A percentile compares a stretch with the other conserved stretches of the same genome.
phyloP scores from a whole-genome alignment of 2,113 vertebrate species.

The Riparia riparia region DNA sequence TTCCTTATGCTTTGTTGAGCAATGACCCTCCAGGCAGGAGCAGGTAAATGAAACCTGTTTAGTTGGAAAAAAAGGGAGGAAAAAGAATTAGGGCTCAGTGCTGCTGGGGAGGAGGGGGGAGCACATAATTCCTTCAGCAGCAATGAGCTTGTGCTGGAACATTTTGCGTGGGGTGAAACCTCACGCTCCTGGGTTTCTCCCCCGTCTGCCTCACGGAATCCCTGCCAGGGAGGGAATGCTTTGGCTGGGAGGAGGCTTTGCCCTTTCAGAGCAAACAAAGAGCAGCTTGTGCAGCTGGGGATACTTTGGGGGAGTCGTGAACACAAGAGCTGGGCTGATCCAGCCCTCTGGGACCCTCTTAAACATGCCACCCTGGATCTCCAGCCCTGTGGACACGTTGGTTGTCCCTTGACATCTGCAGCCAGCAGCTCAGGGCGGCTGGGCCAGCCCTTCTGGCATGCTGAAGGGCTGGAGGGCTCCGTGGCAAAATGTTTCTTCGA shows the following conservation, averaged over 20 bases:
- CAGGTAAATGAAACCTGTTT: accelerated
- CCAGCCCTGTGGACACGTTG: accelerated
- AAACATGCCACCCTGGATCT: accelerated
- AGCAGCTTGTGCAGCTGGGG: neutral
- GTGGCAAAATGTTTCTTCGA: accelerated
- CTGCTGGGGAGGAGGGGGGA: neutral
- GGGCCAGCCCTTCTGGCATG: accelerated
- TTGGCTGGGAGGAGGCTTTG: neutral
- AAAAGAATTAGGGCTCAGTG: neutral
- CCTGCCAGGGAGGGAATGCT: neutral
- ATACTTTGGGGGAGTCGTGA: neutral
- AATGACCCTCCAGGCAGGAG: neutral
- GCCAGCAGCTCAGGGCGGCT: accelerated
- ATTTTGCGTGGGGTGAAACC: slow-evolving; percentile 25
- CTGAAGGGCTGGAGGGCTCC: neutral
- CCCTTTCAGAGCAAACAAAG: slow-evolving; percentile 38
- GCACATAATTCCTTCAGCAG: neutral
- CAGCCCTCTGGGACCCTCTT: neutral
- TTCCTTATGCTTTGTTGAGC: accelerated
- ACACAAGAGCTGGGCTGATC: neutral
- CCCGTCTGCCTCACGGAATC: neutral
- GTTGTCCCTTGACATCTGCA: neutral
- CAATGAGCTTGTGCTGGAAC: neutral
- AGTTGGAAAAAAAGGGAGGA: neutral
- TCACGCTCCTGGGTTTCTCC: neutral